A percentile compares a stretch with the other conserved stretches of the same genome.
Evolutionary conservation across 2,888 invertebrate genomes (phyloP).

Genomic region (Erannis defoliaria): DNA sequence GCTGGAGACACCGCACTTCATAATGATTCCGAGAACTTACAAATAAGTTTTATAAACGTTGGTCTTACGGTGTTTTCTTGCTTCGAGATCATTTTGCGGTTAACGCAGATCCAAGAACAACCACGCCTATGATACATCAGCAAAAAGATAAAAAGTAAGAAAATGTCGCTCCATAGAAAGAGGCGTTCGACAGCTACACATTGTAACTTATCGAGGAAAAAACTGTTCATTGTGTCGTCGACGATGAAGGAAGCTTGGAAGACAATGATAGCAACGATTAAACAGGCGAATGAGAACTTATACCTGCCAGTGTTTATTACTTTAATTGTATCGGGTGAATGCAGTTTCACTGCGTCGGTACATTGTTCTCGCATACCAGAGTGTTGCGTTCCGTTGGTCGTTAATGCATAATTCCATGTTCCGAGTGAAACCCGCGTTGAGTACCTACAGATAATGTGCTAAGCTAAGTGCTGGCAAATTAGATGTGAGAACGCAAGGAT

Average conservation of each 20-base stretch:
- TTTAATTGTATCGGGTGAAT: conserved; percentile 81
- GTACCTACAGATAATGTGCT: conserved; percentile 61
- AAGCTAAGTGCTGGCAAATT: conserved; percentile 60
- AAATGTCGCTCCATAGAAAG: conserved; percentile 52
- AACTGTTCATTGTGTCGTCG: conserved; percentile 75
- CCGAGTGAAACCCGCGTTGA: conserved; percentile 74
- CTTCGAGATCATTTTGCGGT: conserved; percentile 72
- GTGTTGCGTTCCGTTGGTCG: conserved; percentile 68
- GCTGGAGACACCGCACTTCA: conserved; percentile 3
- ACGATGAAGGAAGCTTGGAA: conserved; percentile 72
- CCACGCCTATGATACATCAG: conserved; percentile 56
- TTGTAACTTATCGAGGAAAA: conserved; percentile 71
- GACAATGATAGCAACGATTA: conserved; percentile 80
- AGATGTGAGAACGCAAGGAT: conserved; percentile 67
- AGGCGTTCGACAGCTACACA: conserved; percentile 69
- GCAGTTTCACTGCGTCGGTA: conserved; percentile 75
- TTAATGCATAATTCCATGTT: conserved; percentile 77
- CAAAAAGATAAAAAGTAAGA: conserved; percentile 59
- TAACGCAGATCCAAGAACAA: conserved; percentile 66
- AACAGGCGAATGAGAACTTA: conserved; percentile 77
- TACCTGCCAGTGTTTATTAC: conserved; percentile 75
- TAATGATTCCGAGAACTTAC: background rate
- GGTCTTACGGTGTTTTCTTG: conserved; percentile 65
- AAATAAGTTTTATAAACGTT: conserved; percentile 50
- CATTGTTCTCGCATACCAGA: conserved; percentile 75